A percentile compares a stretch with the other conserved stretches of the same genome.
phyloP scores from a whole-genome alignment of 2,797 vertebrate species.

The Zenarchopterus dispar region DNA sequence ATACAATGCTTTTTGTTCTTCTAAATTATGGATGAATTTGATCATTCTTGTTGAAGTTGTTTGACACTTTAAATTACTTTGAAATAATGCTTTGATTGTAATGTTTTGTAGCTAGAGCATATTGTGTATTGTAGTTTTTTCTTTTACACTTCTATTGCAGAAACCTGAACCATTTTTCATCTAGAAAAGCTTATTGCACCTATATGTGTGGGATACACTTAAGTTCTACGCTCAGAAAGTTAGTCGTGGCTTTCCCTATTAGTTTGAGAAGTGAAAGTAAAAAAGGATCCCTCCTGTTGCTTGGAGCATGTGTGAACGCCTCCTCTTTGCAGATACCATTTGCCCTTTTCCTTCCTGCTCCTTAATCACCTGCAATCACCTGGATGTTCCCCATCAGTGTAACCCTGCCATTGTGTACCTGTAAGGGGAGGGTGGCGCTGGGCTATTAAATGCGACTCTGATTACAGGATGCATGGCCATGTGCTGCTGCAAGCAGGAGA shows the following conservation, averaged over 20 bases:
- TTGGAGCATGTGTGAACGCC: constrained; percentile 75
- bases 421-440: constrained; percentile 70
- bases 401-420: constrained; percentile 74
- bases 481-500: constrained; percentile 71
- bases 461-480: constrained; percentile 84
- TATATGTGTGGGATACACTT: constrained; percentile 3
- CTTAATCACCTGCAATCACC: constrained; percentile 72
- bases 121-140: background rate
- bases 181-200: background rate
- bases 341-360: constrained; percentile 58
- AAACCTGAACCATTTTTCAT: background rate
- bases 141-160: background rate
- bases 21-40: constrained; percentile 1
- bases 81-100: too few relatives aligned
- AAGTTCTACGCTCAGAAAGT: constrained; percentile 23
- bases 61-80: too few relatives aligned
- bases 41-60: background rate
- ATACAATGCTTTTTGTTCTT: constrained; percentile 2
- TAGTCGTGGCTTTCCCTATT: constrained; percentile 14
- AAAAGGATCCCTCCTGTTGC: constrained; percentile 33
- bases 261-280: constrained; percentile 15
- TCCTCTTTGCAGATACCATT: constrained; percentile 61
- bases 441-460: constrained; percentile 76
- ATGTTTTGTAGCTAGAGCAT: too few relatives aligned
- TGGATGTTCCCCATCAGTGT: constrained; percentile 77